A percentile compares a stretch with the other conserved stretches of the same genome.
Evolutionary conservation across 2,113 vertebrate genomes (phyloP).

Genomic region (Thryonomys swinderianus): DNA sequence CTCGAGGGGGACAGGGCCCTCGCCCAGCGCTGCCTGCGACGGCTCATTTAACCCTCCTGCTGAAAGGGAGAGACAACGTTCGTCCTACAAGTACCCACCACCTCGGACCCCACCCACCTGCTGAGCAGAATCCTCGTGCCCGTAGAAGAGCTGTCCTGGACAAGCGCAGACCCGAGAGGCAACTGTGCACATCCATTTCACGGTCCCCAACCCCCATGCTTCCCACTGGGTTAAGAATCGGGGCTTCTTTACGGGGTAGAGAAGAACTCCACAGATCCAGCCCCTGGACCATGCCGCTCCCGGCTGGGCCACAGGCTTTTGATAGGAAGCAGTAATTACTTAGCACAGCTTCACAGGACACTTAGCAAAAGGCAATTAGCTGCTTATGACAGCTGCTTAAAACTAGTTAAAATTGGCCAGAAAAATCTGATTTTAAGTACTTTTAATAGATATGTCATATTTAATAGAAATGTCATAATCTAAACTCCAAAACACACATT

Average conservation of each 20-base stretch:
- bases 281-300: not conserved
- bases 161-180: not conserved
- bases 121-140: not conserved
- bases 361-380: not conserved
- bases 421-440: slow-evolving; percentile 27
- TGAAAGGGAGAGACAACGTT: slow-evolving; percentile 51
- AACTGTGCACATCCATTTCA: not conserved
- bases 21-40: slow-evolving; percentile 75
- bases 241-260: not conserved
- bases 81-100: not conserved
- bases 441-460: not conserved
- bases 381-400: not conserved
- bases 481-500: slow-evolving; percentile 53
- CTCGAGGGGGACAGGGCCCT: slow-evolving; percentile 76
- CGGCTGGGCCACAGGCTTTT: not conserved
- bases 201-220: slow-evolving; percentile 3
- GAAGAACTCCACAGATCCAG: not conserved
- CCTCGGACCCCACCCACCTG: not conserved
- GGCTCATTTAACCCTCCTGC: slow-evolving; percentile 88
- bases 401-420: not conserved
- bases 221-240: not conserved
- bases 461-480: not conserved
- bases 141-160: not conserved
- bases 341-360: not conserved
- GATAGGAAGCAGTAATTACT: not conserved